Conservation (phyloP, 1,140 invertebrate genomes). For the Antheraea pernyi region DNA sequence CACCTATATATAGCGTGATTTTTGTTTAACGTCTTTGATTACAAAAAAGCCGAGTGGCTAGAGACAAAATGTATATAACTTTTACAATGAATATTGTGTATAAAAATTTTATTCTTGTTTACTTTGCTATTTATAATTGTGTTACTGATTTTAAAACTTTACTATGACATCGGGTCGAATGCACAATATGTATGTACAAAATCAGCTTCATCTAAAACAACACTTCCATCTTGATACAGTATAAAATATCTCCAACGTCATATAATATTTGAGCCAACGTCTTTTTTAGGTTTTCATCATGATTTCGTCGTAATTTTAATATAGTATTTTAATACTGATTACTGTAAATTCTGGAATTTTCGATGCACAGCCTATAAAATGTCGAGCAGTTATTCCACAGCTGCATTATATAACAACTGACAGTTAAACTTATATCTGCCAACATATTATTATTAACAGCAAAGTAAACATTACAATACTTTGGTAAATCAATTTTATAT, state of each 20-base stretch:
- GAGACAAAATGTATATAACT: not conserved
- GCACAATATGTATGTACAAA: too few relatives aligned
- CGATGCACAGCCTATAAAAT: too few relatives aligned
- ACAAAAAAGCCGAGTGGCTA: not conserved
- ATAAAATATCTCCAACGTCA: too few relatives aligned
- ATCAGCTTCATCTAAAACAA: too few relatives aligned
- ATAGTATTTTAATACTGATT: not conserved
- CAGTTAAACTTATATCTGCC: not conserved
- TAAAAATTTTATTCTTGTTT: not conserved
- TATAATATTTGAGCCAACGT: not conserved
- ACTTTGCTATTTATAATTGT: not conserved
- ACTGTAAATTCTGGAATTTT: too few relatives aligned
- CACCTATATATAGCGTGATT: too few relatives aligned
- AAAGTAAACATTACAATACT: slow-evolving; percentile 3
- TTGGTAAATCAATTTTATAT: not conserved
- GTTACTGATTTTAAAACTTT: not conserved
- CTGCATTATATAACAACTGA: not conserved
- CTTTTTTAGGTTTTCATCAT: not conserved
- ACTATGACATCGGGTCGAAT: too few relatives aligned
- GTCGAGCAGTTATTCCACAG: not conserved
- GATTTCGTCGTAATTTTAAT: not conserved
- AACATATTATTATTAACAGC: not conserved
- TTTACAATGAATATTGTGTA: not conserved
- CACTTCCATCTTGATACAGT: too few relatives aligned
- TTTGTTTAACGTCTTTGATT: not conserved